Conservation (phyloP, 2,113 vertebrate genomes). For the Solenodon paradoxus region DNA sequence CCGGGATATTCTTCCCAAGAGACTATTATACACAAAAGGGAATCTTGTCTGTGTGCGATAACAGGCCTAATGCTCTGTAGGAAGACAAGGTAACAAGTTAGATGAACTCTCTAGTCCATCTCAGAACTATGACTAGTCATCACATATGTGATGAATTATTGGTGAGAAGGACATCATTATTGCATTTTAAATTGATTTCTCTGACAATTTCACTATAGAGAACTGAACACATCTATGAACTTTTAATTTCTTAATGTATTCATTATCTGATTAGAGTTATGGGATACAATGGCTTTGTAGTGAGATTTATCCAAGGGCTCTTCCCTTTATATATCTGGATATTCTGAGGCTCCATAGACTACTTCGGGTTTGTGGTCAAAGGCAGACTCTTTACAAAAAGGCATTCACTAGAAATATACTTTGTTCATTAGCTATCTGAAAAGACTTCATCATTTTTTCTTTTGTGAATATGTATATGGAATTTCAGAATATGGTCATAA, state of each 20-base stretch:
- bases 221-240: background rate
- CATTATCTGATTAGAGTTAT: background rate
- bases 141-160: background rate
- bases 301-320: background rate
- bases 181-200: background rate
- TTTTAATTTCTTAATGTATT: background rate
- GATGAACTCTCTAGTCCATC: background rate
- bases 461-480: background rate
- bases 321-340: background rate
- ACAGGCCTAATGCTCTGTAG: background rate
- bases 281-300: background rate
- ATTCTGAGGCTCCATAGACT: background rate
- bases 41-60: background rate
- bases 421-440: conserved; percentile 48
- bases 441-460: background rate
- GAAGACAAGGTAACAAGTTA: background rate
- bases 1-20: background rate
- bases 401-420: conserved; percentile 28
- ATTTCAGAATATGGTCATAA: background rate
- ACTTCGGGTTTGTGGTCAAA: conserved; percentile 10
- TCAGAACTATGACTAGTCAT: background rate
- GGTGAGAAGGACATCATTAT: background rate
- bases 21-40: background rate
- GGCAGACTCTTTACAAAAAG: background rate
- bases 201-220: background rate